Conservation (phyloP, 1,140 invertebrate species). For the Anoplophora glabripennis region DNA sequence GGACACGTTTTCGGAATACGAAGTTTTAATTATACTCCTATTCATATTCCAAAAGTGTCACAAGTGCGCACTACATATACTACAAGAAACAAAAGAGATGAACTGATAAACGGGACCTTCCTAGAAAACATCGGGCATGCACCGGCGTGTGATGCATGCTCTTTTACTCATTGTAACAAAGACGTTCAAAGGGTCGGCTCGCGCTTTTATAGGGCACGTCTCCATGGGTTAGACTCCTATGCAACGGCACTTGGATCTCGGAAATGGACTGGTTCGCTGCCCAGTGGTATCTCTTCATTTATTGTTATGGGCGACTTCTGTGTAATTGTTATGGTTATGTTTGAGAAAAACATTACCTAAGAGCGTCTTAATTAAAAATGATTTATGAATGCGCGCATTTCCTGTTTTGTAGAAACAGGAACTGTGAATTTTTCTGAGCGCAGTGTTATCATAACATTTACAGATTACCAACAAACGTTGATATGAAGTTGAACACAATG, state of each 20-base stretch:
- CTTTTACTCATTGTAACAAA: conserved; percentile 4
- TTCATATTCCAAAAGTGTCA: conserved; percentile 26
- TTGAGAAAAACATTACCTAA: background rate
- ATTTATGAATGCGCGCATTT: background rate
- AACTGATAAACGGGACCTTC: conserved; percentile 24
- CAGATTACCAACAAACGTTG: too few species aligned
- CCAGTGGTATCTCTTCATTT: background rate
- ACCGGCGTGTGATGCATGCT: background rate
- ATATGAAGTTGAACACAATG: too few species aligned
- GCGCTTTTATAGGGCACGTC: conserved; percentile 6
- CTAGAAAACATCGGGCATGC: conserved; percentile 14
- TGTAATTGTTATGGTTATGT: conserved; percentile 1
- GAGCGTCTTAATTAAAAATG: background rate
- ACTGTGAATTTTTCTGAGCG: too few species aligned
- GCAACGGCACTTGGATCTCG: background rate
- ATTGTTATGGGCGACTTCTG: background rate
- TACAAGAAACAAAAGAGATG: conserved; percentile 16
- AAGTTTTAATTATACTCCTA: conserved; percentile 26
- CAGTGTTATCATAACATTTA: too few species aligned
- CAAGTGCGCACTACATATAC: conserved; percentile 24
- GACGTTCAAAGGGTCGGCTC: background rate
- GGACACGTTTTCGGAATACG: conserved; percentile 2
- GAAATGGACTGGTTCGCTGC: conserved; percentile 2
- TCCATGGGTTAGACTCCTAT: background rate
- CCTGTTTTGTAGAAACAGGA: too few species aligned